These are phyloP conservation scores for Mylabris sibirica DNA, from an alignment of 2,888 invertebrate species.

Conservation along the genomic window DNA sequence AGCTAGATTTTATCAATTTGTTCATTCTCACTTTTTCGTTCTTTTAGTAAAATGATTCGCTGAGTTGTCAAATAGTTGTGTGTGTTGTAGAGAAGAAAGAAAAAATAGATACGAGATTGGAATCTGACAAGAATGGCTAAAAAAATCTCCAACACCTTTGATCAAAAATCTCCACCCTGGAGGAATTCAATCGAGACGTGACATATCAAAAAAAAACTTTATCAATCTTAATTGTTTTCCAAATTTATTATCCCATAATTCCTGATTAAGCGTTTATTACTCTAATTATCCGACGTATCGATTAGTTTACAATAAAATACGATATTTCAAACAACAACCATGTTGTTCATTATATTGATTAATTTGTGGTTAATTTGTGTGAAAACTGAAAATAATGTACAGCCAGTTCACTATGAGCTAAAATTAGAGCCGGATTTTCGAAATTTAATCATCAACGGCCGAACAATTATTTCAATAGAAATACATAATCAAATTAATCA, in stretches of 20 bases:
- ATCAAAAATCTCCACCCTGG: background rate
- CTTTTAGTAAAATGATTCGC: background rate
- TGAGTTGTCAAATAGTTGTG: background rate
- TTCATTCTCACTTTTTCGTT: background rate
- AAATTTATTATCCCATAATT: conserved; percentile 1
- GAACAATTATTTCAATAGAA: conserved; percentile 14
- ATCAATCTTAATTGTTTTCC: background rate
- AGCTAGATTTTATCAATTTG: background rate
- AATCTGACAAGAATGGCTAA: background rate
- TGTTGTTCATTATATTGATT: conserved; percentile 12
- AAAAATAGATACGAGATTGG: background rate
- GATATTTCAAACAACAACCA: background rate
- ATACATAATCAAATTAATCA: background rate
- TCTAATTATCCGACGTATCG: background rate
- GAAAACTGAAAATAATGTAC: background rate
- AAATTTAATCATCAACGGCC: conserved; percentile 14
- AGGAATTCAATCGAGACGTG: background rate
- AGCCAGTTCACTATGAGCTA: conserved; percentile 19
- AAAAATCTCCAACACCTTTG: background rate
- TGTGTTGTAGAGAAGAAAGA: background rate
- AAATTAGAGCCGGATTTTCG: conserved; percentile 12
- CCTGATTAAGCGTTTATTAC: too few relatives aligned
- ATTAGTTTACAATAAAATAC: background rate
- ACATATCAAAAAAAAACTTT: background rate
- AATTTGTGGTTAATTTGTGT: background rate